Evolutionary conservation across 35 echinoderm and acorn worm species (phyloP).

Genomic region (Heliocidaris tuberculata): DNA sequence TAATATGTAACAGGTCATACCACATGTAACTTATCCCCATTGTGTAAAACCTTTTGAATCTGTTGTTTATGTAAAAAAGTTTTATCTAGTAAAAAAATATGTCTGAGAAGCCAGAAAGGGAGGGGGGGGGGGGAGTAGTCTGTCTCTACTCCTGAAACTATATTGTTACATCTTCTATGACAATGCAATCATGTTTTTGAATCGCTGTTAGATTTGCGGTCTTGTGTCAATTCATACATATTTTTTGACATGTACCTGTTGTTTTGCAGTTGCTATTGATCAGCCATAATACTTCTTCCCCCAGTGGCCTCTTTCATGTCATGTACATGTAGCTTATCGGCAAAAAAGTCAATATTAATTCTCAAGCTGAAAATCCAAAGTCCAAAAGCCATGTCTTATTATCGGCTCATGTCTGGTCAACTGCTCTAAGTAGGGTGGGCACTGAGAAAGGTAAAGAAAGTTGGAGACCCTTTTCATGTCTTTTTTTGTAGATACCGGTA

Average conservation of each 20-base stretch:
- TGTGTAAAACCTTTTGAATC: too few species aligned
- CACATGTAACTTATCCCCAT: too few species aligned
- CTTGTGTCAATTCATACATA: not conserved
- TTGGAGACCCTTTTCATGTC: not conserved
- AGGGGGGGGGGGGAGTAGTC: too few species aligned
- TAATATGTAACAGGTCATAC: too few species aligned
- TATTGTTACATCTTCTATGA: not conserved
- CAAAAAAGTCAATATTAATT: not conserved
- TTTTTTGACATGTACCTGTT: not conserved
- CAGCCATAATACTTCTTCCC: not conserved
- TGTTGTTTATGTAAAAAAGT: too few species aligned
- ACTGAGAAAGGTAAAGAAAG: not conserved
- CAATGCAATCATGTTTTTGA: not conserved
- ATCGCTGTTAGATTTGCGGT: not conserved
- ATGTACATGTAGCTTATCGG: not conserved
- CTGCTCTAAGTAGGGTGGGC: not conserved
- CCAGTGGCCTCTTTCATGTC: not conserved
- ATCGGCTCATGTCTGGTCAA: not conserved
- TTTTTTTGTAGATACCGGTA: not conserved
- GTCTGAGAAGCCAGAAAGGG: too few species aligned
- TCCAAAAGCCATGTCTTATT: not conserved
- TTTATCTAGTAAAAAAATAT: too few species aligned
- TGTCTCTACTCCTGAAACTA: too few species aligned
- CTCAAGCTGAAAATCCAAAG: not conserved
- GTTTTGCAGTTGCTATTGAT: not conserved